These are phyloP conservation scores for Bellardia bayeri DNA, from an alignment of 2,888 invertebrate species.

Conservation along the genomic window DNA sequence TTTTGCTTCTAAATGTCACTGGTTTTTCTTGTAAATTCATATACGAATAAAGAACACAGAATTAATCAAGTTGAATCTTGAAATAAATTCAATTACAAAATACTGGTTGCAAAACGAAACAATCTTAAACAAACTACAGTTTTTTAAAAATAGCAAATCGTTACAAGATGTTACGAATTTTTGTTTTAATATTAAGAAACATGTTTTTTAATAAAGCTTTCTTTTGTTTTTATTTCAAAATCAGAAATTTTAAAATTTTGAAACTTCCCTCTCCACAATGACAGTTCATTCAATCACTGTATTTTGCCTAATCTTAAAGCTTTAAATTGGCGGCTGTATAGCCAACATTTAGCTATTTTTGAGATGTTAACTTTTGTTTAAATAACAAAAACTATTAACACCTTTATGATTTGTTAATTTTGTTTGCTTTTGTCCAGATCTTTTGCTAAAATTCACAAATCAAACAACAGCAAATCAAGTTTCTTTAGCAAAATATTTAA, in stretches of 20 bases:
- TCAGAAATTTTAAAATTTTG: slow-evolving; percentile 2
- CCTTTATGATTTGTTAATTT: background rate
- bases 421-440: background rate
- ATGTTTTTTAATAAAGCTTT: background rate
- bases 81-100: slow-evolving; percentile 12
- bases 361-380: background rate
- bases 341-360: background rate
- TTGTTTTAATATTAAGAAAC: background rate
- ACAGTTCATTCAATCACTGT: background rate
- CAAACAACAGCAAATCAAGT: too few relatives aligned
- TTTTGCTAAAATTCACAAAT: background rate
- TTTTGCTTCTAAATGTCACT: slow-evolving; percentile 65
- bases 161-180: background rate
- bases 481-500: too few relatives aligned
- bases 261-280: background rate
- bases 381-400: background rate
- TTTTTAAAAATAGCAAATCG: background rate
- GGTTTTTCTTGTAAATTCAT: slow-evolving; percentile 53
- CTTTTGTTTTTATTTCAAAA: background rate
- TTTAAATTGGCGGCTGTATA: too few relatives aligned
- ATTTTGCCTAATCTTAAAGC: background rate
- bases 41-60: slow-evolving; percentile 27
- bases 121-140: background rate
- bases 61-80: slow-evolving; percentile 42
- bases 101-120: slow-evolving; percentile 6